Evolutionary conservation across 2,113 vertebrate genomes (phyloP), one percentile per base, ranked within the genome.

Genomic region (Eulemur macaco): DNA sequence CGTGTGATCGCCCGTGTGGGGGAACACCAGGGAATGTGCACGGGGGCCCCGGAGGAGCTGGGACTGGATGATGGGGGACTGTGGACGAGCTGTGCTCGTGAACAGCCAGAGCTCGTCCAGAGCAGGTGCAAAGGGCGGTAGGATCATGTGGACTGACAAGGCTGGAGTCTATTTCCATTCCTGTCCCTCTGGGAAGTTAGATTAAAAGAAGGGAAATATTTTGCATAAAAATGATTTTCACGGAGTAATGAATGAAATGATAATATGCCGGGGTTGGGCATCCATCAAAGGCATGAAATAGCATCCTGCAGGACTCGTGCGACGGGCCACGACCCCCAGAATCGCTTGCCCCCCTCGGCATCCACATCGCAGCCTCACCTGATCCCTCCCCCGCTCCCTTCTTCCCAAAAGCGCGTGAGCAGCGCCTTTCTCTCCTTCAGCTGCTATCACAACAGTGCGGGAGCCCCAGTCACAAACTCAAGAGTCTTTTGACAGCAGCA

Each of bases 401-500:
- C 84, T 83, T 37, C 8, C 95, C 82, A 45, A 56, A 64, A 66
- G 58, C 83, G 86, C 69, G n/a, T 56, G 83, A 0, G 18, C 68
- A 50, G 52, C n/a, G 84, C 95, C 84, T 94, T 95, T 98, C 97
- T 96, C 90, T 98, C 97, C 97, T 96, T 94, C 90, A 96, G 92
- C 88, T 95, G 77, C 96, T 98, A 98, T 98, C 98, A 98, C 98
- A 98, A 98, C 98, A 98, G 98, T 92, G 94, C 97, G 91, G 97
- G 97, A 97, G 97, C 98, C 97, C 96, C 95, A 98, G 98, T 98
- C 98, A 98, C 98, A 98, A 98, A 98, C 98, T 98, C 98, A 97
- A 99, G 98, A 99, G 98, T 98, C 98, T 99, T 99, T 99, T 99
- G 99, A 99, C 99, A 99, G 99, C 98, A 98, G 98, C 98, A 99